These are phyloP conservation scores for Gymnobelideus leadbeateri DNA, from an alignment of 2,113 vertebrate genomes.

Conservation along the genomic window DNA sequence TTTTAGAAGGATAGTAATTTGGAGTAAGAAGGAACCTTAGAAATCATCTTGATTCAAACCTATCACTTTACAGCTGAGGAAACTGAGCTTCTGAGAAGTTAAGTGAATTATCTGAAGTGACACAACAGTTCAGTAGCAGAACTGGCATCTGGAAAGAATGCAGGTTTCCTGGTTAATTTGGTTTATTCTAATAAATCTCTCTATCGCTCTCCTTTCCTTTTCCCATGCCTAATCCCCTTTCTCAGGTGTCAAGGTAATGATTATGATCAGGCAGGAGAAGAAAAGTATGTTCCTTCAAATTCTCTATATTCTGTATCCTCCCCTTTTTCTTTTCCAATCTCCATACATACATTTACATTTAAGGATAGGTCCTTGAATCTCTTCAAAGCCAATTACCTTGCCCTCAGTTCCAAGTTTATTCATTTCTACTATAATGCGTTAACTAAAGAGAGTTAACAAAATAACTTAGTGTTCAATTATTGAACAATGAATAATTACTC, in stretches of 20 bases:
- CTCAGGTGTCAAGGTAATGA: background rate
- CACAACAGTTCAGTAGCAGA: background rate
- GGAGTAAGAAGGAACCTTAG: background rate
- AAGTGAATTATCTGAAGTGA: background rate
- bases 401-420: constrained; percentile 45
- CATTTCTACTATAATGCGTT: constrained; percentile 34
- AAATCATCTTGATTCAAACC: background rate
- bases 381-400: background rate
- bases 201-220: background rate
- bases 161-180: background rate
- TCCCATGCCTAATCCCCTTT: background rate
- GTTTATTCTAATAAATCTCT: background rate
- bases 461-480: constrained; percentile 40
- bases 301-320: background rate
- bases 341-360: background rate
- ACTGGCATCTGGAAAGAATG: background rate
- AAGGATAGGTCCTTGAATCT: background rate
- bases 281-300: background rate
- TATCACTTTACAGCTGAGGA: background rate
- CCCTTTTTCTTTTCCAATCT: background rate
- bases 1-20: background rate
- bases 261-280: constrained; percentile 37
- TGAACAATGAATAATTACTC: constrained; percentile 34
- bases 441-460: constrained; percentile 53
- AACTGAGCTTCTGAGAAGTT: background rate